These are phyloP conservation scores for Achroia grisella DNA, from an alignment of 1,140 invertebrate species.

Conservation along the genomic window DNA sequence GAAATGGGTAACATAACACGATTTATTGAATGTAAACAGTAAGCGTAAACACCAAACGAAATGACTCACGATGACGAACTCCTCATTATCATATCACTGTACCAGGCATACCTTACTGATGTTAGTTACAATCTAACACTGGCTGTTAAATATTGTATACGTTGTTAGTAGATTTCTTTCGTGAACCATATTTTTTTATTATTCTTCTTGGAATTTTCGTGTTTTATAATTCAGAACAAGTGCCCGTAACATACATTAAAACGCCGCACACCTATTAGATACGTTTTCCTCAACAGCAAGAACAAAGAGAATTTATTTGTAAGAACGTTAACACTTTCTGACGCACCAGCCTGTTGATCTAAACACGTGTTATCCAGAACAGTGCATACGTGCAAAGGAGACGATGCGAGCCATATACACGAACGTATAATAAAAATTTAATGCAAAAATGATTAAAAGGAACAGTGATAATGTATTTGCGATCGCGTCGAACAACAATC, in stretches of 20 bases:
- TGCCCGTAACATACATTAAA: slow-evolving; percentile 39
- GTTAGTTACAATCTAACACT: slow-evolving; percentile 58
- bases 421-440: slow-evolving; percentile 57
- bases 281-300: slow-evolving; percentile 56
- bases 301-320: slow-evolving; percentile 60
- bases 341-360: slow-evolving; percentile 56
- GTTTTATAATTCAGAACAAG: slow-evolving; percentile 23
- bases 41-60: slow-evolving; percentile 59
- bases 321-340: slow-evolving; percentile 45
- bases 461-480: slow-evolving; percentile 71
- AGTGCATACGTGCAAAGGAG: slow-evolving; percentile 52
- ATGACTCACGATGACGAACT: slow-evolving; percentile 69
- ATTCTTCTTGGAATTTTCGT: slow-evolving; percentile 23
- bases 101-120: slow-evolving; percentile 36
- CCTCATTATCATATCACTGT: slow-evolving; percentile 66
- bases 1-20: slow-evolving; percentile 10
- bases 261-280: slow-evolving; percentile 34
- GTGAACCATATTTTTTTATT: slow-evolving; percentile 16
- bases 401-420: slow-evolving; percentile 51
- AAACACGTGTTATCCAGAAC: slow-evolving; percentile 44
- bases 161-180: slow-evolving; percentile 14
- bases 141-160: slow-evolving; percentile 36
- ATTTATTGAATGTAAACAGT: slow-evolving; percentile 52
- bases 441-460: slow-evolving; percentile 72
- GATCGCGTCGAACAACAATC: slow-evolving; percentile 68